phyloP scores from a whole-genome alignment of 2,888 invertebrate species.

The Myopa testacea region DNA sequence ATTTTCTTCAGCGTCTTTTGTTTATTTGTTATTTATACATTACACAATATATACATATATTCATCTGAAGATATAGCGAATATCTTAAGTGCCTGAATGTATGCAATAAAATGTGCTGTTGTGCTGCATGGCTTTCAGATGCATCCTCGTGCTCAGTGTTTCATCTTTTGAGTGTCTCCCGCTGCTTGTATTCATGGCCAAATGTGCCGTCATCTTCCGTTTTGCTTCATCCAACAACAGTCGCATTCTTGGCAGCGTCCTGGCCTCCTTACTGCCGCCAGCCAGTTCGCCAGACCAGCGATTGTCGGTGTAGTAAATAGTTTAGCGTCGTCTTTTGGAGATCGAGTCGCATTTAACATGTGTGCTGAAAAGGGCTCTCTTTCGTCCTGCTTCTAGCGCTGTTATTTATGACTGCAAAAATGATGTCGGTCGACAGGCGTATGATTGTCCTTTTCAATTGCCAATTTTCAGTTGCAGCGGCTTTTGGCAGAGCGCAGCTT shows the following conservation, averaged over 20 bases:
- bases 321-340: background rate
- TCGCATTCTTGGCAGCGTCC: background rate
- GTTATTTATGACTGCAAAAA: slow-evolving; percentile 22
- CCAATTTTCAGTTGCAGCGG: slow-evolving; percentile 1
- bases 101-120: slow-evolving; percentile 14
- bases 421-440: slow-evolving; percentile 10
- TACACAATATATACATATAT: background rate
- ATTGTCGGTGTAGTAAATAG: background rate
- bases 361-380: background rate
- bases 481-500: slow-evolving; percentile 3
- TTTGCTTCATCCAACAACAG: background rate
- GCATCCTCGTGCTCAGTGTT: background rate
- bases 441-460: slow-evolving; percentile 30
- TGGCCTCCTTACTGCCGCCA: background rate
- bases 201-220: background rate
- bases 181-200: background rate
- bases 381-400: background rate
- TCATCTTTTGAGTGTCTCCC: background rate
- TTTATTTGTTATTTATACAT: background rate
- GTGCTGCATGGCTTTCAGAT: background rate
- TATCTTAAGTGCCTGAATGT: slow-evolving; percentile 27
- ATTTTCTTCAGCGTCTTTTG: background rate
- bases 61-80: background rate
- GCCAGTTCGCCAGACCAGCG: background rate
- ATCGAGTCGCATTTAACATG: background rate